These are phyloP conservation scores for Zosterops japonicus DNA, from an alignment of 2,113 vertebrate species.

Conservation along the genomic window DNA sequence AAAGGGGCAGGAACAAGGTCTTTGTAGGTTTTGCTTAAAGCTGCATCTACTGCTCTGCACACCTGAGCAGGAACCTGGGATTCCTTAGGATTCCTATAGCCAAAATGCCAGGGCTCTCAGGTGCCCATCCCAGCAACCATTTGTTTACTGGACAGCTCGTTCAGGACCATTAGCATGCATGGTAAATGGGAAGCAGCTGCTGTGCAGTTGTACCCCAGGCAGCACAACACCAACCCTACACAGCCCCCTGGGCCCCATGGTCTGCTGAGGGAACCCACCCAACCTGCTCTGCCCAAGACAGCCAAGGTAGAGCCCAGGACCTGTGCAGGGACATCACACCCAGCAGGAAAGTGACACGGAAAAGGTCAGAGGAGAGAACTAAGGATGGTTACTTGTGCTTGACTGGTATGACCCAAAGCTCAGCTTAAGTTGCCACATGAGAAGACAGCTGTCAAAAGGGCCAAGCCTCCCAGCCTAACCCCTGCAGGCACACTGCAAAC, in stretches of 20 bases:
- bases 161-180: fast-evolving
- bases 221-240: not conserved
- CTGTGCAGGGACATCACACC: fast-evolving
- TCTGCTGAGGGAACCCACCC: not conserved
- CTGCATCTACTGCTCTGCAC: not conserved
- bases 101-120: not conserved
- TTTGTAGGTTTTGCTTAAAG: not conserved
- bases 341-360: fast-evolving
- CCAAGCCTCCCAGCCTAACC: not conserved
- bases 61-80: not conserved
- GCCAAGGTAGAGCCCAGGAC: fast-evolving
- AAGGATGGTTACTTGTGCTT: not conserved
- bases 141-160: not conserved
- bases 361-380: not conserved
- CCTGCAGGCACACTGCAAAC: fast-evolving
- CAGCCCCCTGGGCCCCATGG: fast-evolving
- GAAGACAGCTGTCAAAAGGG: not conserved
- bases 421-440: not conserved
- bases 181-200: not conserved
- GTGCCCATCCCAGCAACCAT: not conserved
- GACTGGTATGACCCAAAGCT: not conserved
- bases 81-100: not conserved
- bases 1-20: not conserved
- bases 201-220: not conserved
- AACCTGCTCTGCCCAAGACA: not conserved